Conservation (phyloP, 2,888 invertebrate genomes). For the Meta bourneti region DNA sequence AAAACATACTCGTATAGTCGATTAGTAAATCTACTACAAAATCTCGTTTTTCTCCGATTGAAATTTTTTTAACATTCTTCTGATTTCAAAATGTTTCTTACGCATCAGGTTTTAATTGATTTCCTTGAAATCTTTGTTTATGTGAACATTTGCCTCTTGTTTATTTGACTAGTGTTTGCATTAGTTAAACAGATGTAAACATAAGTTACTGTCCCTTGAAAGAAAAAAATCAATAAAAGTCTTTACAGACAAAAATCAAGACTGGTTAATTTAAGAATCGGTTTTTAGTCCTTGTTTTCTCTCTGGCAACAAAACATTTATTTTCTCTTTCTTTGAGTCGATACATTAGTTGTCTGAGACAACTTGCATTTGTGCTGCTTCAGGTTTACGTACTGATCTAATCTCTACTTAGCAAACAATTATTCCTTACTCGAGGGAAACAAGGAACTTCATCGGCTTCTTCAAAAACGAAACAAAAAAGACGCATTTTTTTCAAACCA, state of each 20-base stretch:
- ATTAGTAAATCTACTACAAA: too few species aligned
- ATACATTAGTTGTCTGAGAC: conserved; percentile 8
- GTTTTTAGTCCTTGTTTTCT: neutral
- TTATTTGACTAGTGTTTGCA: neutral
- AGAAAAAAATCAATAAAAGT: too few species aligned
- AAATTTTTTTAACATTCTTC: too few species aligned
- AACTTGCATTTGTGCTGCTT: conserved; percentile 30
- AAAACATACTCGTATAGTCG: too few species aligned
- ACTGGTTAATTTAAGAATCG: neutral
- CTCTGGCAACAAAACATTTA: neutral
- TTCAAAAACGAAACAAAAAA: neutral
- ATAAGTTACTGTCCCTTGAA: neutral
- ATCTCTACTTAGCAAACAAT: conserved; percentile 59
- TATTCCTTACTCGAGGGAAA: conserved; percentile 21
- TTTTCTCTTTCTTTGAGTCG: neutral
- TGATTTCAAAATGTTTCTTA: too few species aligned
- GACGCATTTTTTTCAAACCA: neutral
- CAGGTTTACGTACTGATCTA: conserved; percentile 35
- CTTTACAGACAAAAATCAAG: too few species aligned
- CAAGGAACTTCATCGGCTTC: conserved; percentile 38
- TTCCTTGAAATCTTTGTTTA: too few species aligned
- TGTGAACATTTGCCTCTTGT: neutral
- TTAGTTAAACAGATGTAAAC: neutral
- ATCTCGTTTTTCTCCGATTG: too few species aligned
- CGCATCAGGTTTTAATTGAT: too few species aligned